Evolutionary conservation across 2,888 invertebrate species (phyloP).

Genomic region (Helobdella robusta): DNA sequence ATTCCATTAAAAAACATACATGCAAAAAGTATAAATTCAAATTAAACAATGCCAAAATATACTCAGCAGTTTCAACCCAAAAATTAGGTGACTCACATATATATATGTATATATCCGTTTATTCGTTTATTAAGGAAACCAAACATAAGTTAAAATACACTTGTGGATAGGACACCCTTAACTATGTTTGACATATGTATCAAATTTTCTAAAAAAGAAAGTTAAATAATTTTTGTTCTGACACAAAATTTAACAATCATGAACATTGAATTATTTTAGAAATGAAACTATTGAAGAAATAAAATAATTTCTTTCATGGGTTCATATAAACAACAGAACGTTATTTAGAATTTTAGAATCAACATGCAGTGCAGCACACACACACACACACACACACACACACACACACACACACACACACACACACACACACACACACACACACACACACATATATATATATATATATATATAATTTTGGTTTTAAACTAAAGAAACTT

Average conservation of each 20-base stretch:
- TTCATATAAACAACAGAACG: background rate
- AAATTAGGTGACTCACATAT: no score
- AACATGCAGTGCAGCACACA: background rate
- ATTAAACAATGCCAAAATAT: no score
- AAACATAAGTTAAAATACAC: no score
- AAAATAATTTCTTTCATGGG: background rate
- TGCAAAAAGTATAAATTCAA: no score
- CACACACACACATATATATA: background rate
- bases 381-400: conserved; percentile 4
- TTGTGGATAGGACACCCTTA: no score
- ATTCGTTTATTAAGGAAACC: no score
- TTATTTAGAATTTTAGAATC: background rate
- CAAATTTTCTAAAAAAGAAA: no score
- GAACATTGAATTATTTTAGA: background rate
- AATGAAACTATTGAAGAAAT: background rate
- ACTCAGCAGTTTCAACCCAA: no score
- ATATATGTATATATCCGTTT: no score
- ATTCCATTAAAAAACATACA: no score
- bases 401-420: conserved; percentile 4
- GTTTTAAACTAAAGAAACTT: no score
- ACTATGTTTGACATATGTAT: no score
- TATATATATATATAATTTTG: background rate
- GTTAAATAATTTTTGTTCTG: background rate
- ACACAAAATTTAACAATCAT: background rate
- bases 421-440: conserved; percentile 3